phyloP scores from a whole-genome alignment of 2,797 vertebrate species.

The Okamejei kenojei region DNA sequence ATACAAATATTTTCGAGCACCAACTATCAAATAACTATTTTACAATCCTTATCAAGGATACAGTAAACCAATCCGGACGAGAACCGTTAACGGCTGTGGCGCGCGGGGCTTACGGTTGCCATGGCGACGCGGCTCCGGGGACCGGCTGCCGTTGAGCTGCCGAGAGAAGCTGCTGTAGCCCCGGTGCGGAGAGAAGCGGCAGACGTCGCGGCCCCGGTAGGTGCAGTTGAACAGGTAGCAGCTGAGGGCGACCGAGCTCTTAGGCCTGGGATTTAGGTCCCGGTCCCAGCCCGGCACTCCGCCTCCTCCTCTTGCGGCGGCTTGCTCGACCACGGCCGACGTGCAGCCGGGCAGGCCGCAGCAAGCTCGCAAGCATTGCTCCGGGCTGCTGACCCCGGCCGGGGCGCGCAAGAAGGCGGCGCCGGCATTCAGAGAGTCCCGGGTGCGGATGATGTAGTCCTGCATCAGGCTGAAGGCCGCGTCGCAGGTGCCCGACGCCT shows the following conservation, averaged over 20 bases:
- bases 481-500: constrained; percentile 61
- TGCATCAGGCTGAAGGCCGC: constrained; percentile 60
- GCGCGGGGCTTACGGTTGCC: not conserved
- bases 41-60: no score
- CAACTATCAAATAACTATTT: no score
- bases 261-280: not conserved
- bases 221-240: constrained; percentile 90
- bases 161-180: constrained; percentile 78
- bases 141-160: constrained; percentile 46
- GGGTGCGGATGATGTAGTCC: constrained; percentile 82
- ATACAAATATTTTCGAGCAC: no score
- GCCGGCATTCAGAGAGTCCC: constrained; percentile 80
- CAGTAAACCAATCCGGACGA: no score
- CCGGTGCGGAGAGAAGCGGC: constrained; percentile 74
- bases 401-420: constrained; percentile 78
- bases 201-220: constrained; percentile 65
- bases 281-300: constrained; percentile 42
- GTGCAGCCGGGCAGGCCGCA: constrained; percentile 78
- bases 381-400: constrained; percentile 61
- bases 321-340: constrained; percentile 74
- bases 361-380: constrained; percentile 80
- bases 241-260: constrained; percentile 44
- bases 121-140: not conserved
- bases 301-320: constrained; percentile 44
- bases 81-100: not conserved